Base-by-base conservation (phyloP, 2,797 vertebrate genomes). In the Miichthys miiuy region DNA sequence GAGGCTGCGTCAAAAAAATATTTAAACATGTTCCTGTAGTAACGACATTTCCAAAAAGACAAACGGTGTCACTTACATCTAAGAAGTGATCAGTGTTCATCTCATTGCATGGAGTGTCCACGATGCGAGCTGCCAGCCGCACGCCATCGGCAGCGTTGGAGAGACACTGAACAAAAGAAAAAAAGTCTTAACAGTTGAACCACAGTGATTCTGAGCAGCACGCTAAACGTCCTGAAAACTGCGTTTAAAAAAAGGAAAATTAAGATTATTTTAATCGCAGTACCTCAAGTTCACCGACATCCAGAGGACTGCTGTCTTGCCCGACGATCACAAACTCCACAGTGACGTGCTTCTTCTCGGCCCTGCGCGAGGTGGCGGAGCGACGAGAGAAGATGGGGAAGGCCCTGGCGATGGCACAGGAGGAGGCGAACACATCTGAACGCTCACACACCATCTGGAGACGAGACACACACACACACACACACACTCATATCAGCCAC, bases 51-150 rank as follows among this genome's bases (percentile, higher is more conserved):
- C 17, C 44, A 14, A 47, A 61, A 61, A 73, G 16, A 78, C 11
- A 41, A 21, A 44, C 9, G 14, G 51, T 44, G 76, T 47, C 27
- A 89, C 96, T 69, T 64, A 97, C 98, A 93, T 97, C 96, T 17
- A 99, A 91, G 90, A 99, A 99, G 81, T 87, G 91, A 71, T 99
- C 97, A 0, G 98, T 99, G 88, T 98, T 97, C 98, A 99, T 99
- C 95, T 99, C 97, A 6, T 92, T 99, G 93, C 98, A 99, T 0
- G 98, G 98, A 0, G 97, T 97, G 94, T 99, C 98, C 90, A 99
- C 98, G 4, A 99, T 98, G 12, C 98, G 96, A 68, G 98, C 98
- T 0, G 98, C 97, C 91, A 99, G 90, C 23, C 98, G 94, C 55
- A 99, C 95, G 0, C 97, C 97, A 17, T 99, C 97, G 0, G 97